Base-by-base conservation (phyloP, 2,888 invertebrate species). In the Copidosoma aretas region DNA sequence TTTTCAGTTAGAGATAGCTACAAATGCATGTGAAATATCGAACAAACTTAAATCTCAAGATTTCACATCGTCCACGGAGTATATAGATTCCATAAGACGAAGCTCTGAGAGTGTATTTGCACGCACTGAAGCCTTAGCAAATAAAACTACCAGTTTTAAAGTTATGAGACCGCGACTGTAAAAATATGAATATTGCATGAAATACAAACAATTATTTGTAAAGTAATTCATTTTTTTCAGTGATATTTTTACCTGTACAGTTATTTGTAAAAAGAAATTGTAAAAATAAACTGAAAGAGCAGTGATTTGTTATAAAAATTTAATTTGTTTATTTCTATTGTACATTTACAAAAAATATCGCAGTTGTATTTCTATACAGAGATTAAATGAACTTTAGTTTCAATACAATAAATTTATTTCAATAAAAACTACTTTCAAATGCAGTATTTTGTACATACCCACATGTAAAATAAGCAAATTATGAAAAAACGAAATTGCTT, bases 91-190 rank as follows among this genome's bases (percentile, higher is more conserved):
- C 22, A 82, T 84, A 63, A 79, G 78, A 75, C 77, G 78, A 68
- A 84, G 83, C 73, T 83, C 84, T 22, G 82, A 84, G 73, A 81
- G 80, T 68, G 82, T 84, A 60, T 84, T 78, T 69, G 84, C 83
- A 64, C 78, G 82, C 56, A 84, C 84, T 15, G 83, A 83, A 74
- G 84, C 84, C 67, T 78, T 84, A 74, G 80, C 81, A 46, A 83
- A 79, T 74, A 83, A 83, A 75, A 80, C 79, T 68, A 79, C 80
- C 69, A 84, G 83, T 72, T 84, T 84, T 68, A 84, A 84, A 78
- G 82, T 84, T 60, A 82, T 83, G 82, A 82, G 79, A 73, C 82
- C 83, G 62, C 81, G 84, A 68, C 77, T 79, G 73, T 82, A 81
- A 78, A 73, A 73, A 73, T 74, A 46, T 66, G 60, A 21, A 62